Evolutionary conservation across 2,113 vertebrate genomes (phyloP), one percentile per base, ranked within the genome.

Genomic region (Gila orcuttii): DNA sequence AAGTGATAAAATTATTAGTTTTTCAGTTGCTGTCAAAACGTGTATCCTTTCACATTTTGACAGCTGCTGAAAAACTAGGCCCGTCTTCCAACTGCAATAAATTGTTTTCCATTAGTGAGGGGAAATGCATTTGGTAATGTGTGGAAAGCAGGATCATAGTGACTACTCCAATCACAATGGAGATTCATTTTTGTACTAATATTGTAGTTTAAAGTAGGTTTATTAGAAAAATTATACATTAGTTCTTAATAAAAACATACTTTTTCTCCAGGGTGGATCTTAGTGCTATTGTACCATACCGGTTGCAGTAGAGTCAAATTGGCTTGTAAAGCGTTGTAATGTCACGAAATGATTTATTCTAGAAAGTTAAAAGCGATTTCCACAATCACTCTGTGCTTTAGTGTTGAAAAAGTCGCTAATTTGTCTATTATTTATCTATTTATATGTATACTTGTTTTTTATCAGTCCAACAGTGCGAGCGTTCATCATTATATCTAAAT

Each of bases 401-500:
- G 59, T 80, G 31, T 25, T 62, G 47, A 66, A 79, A 55, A 79
- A 42, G 55, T 28, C 42, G 15, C 36, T 75, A 64, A 80, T 45
- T 57, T 3, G 5, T 31, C 42, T 81, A 21, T 81, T 21, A 66
- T 66, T 47, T 66, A 64, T 81, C 42, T 47, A 64, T 81, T 64
- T 81, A 31, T 25, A 79, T 42, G 60, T 60, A n/a, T 28, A 28
- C 36, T 64, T 80, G 78, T 64, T 80, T 64, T 28, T 42, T 19
- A 80, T 64, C 39, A 79, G 77, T 36, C 52, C 77, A 79, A 10
- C 36, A 47, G 79, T 81, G 59, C 42, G 39, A 81, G 36, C 10
- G 79, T 47, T 66, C 39, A 81, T 81, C 39, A 81, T 42, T 81
- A 45, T 66, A 81, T 81, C 39, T 47, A 11, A 81, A 47, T 81